phyloP scores from a whole-genome alignment of 2,113 vertebrate species.

The Hydropotes inermis region DNA sequence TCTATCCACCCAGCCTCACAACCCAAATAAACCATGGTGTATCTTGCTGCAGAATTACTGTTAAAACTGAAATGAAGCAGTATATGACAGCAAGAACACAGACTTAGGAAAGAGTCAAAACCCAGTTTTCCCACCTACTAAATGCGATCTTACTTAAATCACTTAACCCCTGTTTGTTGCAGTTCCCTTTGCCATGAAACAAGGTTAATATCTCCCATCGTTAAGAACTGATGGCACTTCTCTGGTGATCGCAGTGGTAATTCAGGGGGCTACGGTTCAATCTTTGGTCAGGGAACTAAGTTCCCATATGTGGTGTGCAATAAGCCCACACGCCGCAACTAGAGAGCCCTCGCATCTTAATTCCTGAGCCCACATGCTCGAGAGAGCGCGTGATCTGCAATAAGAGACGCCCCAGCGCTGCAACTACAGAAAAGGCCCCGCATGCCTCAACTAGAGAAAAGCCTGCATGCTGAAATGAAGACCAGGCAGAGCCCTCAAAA shows the following conservation, averaged over 20 bases:
- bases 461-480: not conserved
- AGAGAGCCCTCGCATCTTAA: not conserved
- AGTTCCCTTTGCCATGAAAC: not conserved
- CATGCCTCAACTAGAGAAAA: not conserved
- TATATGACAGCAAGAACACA: not conserved
- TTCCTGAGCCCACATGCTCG: not conserved
- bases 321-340: not conserved
- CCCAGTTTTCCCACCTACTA: constrained; percentile 18
- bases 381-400: not conserved
- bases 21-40: not conserved
- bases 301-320: not conserved
- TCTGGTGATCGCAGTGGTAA: not conserved
- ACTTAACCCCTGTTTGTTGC: not conserved
- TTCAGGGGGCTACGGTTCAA: not conserved
- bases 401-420: not conserved
- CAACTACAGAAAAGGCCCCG: not conserved
- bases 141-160: not conserved
- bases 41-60: not conserved
- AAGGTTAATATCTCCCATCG: not conserved
- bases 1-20: not conserved
- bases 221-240: not conserved
- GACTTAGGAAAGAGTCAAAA: not conserved
- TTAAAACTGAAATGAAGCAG: not conserved
- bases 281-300: not conserved
- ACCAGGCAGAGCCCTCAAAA: not conserved